Percentiles rank a stretch among this genome's conserved stretches.
Evolutionary conservation across 92 coral and sea anemone species (phyloP).

Genomic region (Phenganax marumi): DNA sequence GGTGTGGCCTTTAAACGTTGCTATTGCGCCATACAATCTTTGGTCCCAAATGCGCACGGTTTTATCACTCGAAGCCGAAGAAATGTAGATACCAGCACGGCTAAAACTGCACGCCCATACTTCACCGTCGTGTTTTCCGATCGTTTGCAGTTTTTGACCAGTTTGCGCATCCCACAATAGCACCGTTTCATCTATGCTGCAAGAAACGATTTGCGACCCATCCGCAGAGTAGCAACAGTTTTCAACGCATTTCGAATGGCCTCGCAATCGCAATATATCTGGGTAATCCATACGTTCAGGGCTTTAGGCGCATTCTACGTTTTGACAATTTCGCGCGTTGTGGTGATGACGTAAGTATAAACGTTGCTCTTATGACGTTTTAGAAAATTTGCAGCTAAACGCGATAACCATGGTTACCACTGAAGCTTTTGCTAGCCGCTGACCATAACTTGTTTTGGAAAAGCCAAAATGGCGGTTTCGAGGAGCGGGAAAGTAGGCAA

Average conservation of each 20-base stretch:
- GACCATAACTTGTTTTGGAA: background rate
- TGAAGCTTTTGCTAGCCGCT: conserved; percentile 1
- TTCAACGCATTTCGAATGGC: conserved; percentile 64
- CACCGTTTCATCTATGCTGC: conserved; percentile 67
- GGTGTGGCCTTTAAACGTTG: conserved; percentile 44
- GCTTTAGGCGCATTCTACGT: background rate
- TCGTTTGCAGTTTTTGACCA: conserved; percentile 33
- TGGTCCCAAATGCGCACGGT: conserved; percentile 77
- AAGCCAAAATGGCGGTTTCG: conserved; percentile 21
- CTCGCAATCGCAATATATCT: conserved; percentile 46
- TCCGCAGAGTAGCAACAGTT: conserved; percentile 65
- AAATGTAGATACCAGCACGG: conserved; percentile 41
- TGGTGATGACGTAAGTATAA: background rate
- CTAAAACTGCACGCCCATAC: conserved; percentile 69
- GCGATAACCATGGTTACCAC: background rate
- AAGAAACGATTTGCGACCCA: conserved; percentile 58
- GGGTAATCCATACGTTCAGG: background rate
- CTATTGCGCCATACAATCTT: conserved; percentile 32
- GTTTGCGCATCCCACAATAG: conserved; percentile 57
- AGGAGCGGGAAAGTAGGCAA: background rate
- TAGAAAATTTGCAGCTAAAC: too few relatives aligned
- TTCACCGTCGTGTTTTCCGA: conserved; percentile 59
- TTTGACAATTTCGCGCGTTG: background rate
- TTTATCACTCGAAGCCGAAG: conserved; percentile 72
- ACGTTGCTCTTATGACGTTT: too few relatives aligned